These are phyloP conservation scores for Nixonia krombeini DNA, from an alignment of 1,140 invertebrate genomes.

Conservation along the genomic window DNA sequence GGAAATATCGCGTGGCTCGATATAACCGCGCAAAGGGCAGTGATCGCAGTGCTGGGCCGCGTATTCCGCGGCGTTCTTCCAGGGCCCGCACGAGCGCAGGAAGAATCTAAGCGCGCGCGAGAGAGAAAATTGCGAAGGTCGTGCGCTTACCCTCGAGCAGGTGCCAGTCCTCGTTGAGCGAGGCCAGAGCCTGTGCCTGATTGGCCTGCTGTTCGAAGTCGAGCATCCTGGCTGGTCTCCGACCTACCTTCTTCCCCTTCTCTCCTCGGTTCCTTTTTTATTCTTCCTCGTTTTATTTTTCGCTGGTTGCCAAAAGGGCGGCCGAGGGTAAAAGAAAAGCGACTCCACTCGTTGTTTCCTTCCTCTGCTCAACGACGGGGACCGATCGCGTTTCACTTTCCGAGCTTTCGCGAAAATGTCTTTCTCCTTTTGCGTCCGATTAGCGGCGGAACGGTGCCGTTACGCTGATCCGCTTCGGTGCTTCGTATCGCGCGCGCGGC, in stretches of 20 bases:
- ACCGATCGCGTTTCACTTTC: conserved; percentile 7
- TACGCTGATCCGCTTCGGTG: neutral
- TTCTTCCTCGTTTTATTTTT: no score
- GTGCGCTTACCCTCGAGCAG: conserved; percentile 60
- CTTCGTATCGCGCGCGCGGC: neutral
- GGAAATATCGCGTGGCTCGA: no score
- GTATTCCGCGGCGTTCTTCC: no score
- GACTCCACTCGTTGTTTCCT: no score
- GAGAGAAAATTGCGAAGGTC: conserved; percentile 53
- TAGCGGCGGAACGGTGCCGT: no score
- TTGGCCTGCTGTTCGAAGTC: conserved; percentile 62
- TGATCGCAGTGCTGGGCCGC: no score
- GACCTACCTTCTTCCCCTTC: neutral
- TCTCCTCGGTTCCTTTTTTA: no score
- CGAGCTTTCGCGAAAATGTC: conserved; percentile 1
- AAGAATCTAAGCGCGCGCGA: neutral
- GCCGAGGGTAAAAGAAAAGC: no score
- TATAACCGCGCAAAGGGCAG: neutral
- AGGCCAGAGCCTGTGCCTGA: conserved; percentile 56
- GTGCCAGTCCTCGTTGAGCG: conserved; percentile 59
- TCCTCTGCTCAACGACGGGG: no score
- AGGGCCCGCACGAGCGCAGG: no score
- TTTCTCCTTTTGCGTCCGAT: neutral
- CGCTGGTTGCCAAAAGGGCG: no score
- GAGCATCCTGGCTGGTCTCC: conserved; percentile 43